Evolutionary conservation across 2,113 vertebrate genomes (phyloP).

Genomic region (Neolamprologus ventralis): DNA sequence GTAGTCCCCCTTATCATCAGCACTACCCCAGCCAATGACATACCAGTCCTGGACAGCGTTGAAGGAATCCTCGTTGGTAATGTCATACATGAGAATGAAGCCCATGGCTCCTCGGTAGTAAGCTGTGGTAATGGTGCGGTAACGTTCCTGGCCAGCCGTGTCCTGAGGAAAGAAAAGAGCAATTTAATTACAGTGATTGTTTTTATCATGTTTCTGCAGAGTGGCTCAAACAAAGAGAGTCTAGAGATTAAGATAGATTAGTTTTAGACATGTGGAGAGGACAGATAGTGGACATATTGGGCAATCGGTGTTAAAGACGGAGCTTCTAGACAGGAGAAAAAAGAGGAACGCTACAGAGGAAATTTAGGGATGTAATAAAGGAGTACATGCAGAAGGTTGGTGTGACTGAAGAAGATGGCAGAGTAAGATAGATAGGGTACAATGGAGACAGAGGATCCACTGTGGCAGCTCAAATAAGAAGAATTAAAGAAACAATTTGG

Average conservation of each 20-base stretch:
- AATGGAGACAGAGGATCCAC: background rate
- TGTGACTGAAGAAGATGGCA: background rate
- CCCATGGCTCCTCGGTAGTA: conserved; percentile 98
- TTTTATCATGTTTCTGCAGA: background rate
- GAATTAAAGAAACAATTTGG: background rate
- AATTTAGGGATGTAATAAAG: background rate
- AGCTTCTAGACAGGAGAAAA: background rate
- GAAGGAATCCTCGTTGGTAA: conserved; percentile 76
- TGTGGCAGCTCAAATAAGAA: background rate
- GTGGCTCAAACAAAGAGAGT: background rate
- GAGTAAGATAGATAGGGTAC: background rate
- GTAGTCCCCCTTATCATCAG: background rate
- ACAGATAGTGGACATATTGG: background rate
- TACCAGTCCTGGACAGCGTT: conserved; percentile 90
- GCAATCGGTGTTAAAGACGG: background rate
- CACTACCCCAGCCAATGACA: background rate
- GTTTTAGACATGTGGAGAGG: background rate
- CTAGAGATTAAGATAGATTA: background rate
- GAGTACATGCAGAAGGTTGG: background rate
- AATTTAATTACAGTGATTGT: background rate
- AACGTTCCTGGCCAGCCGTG: conserved; percentile 95
- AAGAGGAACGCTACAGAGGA: background rate
- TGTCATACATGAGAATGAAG: conserved; percentile 78
- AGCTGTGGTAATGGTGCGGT: conserved; percentile 96
- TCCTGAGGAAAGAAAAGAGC: conserved; percentile 68